These are phyloP conservation scores for Xestia sexstrigata DNA, from an alignment of 2,888 invertebrate species.

Conservation along the genomic window DNA sequence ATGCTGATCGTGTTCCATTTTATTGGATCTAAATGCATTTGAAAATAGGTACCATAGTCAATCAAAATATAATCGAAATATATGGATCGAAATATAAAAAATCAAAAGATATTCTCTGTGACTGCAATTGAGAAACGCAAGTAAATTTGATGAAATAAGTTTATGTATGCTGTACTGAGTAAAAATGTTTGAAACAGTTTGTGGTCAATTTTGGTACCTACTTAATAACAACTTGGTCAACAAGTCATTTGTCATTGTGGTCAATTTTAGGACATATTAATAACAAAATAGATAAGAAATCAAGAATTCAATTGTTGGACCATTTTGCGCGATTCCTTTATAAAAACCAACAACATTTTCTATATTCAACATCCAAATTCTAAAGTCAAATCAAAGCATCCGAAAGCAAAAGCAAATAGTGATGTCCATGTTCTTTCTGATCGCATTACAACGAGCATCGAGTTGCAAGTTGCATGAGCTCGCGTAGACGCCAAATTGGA, in stretches of 20 bases:
- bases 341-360: not conserved
- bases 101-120: too few species aligned
- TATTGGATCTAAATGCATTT: not conserved
- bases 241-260: too few species aligned
- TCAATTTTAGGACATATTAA: not conserved
- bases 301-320: too few species aligned
- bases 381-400: constrained; percentile 17
- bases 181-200: not conserved
- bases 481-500: constrained; percentile 45
- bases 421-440: constrained; percentile 22
- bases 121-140: not conserved
- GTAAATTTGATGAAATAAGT: not conserved
- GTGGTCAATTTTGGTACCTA: not conserved
- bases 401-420: constrained; percentile 14
- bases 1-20: too few species aligned
- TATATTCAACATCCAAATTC: not conserved
- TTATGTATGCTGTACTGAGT: not conserved
- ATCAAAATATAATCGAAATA: too few species aligned
- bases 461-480: constrained; percentile 53
- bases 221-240: too few species aligned
- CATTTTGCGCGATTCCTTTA: not conserved
- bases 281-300: not conserved
- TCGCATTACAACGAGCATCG: constrained; percentile 30
- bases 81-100: not conserved
- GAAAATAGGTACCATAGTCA: not conserved